These are phyloP conservation scores for Lepidurus arcticus DNA, from an alignment of 1,140 invertebrate species.

Conservation along the genomic window DNA sequence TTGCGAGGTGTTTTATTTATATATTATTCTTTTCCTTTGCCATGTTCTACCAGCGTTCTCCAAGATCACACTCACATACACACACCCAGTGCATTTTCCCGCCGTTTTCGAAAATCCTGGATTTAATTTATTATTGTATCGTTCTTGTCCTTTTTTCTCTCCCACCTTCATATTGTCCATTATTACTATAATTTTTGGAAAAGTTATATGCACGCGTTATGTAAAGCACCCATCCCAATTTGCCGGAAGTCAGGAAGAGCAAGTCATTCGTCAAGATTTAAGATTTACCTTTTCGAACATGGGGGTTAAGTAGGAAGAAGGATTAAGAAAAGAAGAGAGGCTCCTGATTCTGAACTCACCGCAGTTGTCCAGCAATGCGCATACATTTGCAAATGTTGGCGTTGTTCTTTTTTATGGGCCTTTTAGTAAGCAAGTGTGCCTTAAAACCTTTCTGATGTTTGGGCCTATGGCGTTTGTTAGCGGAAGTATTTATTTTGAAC, in stretches of 20 bases:
- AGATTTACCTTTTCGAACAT: not conserved
- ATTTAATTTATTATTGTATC: conserved; percentile 12
- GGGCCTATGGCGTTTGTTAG: not conserved
- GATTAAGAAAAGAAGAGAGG: not conserved
- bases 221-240: not conserved
- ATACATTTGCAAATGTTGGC: not conserved
- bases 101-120: not conserved
- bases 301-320: not conserved
- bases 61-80: not conserved
- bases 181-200: not conserved
- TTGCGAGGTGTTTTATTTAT: not conserved
- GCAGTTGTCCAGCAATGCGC: not conserved
- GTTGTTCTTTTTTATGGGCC: not conserved
- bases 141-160: not conserved
- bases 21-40: not conserved
- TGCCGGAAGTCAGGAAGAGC: not conserved
- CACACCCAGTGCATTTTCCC: conserved; percentile 1
- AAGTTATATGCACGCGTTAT: not conserved
- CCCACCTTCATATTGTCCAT: not conserved
- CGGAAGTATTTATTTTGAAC: not conserved
- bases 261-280: not conserved
- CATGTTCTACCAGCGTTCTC: not conserved
- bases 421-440: not conserved
- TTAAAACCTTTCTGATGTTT: not conserved
- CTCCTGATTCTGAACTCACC: not conserved